phyloP scores from a whole-genome alignment of 2,797 vertebrate species.

The Sternotherus odoratus region DNA sequence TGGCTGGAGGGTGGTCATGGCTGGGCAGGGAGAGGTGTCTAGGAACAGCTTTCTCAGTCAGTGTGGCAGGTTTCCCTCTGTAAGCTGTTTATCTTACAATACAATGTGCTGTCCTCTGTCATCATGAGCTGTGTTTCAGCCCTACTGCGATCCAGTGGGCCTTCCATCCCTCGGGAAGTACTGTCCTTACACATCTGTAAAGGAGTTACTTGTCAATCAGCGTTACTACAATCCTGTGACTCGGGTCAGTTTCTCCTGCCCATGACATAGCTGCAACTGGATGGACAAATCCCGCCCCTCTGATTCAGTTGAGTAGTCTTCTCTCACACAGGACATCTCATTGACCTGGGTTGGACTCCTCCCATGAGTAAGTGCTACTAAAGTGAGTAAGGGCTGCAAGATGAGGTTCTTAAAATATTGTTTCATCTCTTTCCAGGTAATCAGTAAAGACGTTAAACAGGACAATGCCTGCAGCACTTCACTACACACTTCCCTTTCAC shows the following conservation, averaged over 20 bases:
- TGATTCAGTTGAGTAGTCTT: accelerated
- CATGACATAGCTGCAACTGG: not conserved
- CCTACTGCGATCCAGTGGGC: not conserved
- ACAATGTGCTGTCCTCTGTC: not conserved
- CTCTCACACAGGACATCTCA: not conserved
- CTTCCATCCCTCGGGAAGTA: not conserved
- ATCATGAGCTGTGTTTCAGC: not conserved
- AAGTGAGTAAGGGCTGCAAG: not conserved
- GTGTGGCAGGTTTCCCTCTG: not conserved
- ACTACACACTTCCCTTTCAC: not conserved
- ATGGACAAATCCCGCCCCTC: not conserved
- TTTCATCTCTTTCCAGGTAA: not conserved
- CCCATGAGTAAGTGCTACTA: not conserved
- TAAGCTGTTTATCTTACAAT: not conserved
- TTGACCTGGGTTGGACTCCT: not conserved
- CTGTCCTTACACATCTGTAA: not conserved
- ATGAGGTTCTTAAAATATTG: not conserved
- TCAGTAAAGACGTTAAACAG: not conserved
- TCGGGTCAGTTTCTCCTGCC: not conserved
- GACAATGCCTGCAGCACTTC: not conserved
- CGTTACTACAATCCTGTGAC: not conserved
- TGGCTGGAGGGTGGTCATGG: not conserved
- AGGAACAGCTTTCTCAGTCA: not conserved
- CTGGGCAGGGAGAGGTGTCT: not conserved
- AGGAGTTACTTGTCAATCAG: not conserved